Evolutionary conservation across 2,113 vertebrate species (phyloP), one percentile per base, ranked within the genome.

Genomic region (Melanostigma gelatinosum): DNA sequence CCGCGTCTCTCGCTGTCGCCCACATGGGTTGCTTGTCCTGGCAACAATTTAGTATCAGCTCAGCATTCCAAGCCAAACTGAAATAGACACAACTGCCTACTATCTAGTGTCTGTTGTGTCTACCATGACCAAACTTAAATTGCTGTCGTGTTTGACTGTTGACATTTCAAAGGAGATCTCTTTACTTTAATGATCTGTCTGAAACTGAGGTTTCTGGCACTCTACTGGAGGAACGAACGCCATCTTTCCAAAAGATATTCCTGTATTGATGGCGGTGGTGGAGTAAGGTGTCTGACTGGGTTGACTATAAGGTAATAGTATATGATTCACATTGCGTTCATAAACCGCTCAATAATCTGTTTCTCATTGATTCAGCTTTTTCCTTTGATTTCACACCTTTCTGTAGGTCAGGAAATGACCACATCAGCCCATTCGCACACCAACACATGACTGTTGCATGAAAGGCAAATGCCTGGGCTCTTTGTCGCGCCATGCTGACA

Each of bases 101-200:
- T 65, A 60, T 69, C 57, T 67, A 10, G n/a, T 22, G 27, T 67
- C 32, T 85, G 70, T 85, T 85, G 40, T 87, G 87, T 80, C 85
- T 87, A 64, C 12, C 0, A 6, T 67, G 4, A 32, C 22, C n/a
- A 69, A 63, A 36, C 20, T 9, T 24, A 22, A 57, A 61, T 57
- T 7, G 24, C 75, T 20, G 38, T 65, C 1, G 8, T 79, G 24
- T 54, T 12, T 58, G 34, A 75, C 8, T 52, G 16, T 42, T 70
- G 20, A 24, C 2, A 34, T 50, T 50, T 62, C n/a, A 48, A 18
- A 63, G 13, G 3, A 68, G 16, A n/a, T 10, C 15, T 67, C 18
- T 36, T 34, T 6, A 34, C 38, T 42, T 44, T 27, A 50, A 6
- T 10, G 42, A 24, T 54, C 36, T 38, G 36, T 54, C 32, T 32